Evolutionary conservation across 2,113 vertebrate genomes (phyloP), one percentile per base, ranked within the genome.

Genomic region (Corvus cornix): DNA sequence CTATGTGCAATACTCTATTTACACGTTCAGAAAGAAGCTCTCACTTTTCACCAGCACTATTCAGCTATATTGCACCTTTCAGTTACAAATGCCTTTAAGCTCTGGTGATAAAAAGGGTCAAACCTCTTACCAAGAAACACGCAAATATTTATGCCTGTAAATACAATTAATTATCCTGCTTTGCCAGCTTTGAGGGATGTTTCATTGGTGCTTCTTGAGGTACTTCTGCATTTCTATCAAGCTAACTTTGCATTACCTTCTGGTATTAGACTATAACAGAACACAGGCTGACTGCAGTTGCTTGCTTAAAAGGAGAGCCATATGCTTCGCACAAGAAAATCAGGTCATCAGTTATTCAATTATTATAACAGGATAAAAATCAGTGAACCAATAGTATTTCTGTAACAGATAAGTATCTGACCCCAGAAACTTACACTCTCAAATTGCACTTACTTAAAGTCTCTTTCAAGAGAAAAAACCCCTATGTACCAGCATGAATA

Each of bases 311-410:
- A 82, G 53, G 37, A 84, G 43, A 91, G 75, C 67, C 82, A 75
- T 44, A 60, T 82, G 80, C 52, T 87, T 75, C 10, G 1, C 41
- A 73, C 49, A 89, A 78, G 59, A 82, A 91, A 94, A 94, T 79
- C 70, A 89, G 67, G 82, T 82, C 74, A 94, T 89, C 78, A 82
- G 53, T 60, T 91, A 91, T 33, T 91, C 64, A 95, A 73, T 91
- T 78, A 89, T 64, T 73, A 0, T 64, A 87, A 73, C 28, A 62
- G 35, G 39, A 86, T 41, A 75, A 63, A 77, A 95, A 81, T 86
- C 70, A 68, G 48, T 75, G 64, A 43, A 64, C 49, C 26, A 58
- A 27, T 69, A 84, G 52, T 53, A 67, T 69, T 73, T 75, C 87
- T 80, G 21, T 37, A 84, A 33, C 12, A 30, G 59, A 3, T 39